Percentiles rank a stretch among this genome's conserved stretches.
These are phyloP conservation scores for Taenaris catops DNA, from an alignment of 2,888 invertebrate genomes.

Conservation along the genomic window DNA sequence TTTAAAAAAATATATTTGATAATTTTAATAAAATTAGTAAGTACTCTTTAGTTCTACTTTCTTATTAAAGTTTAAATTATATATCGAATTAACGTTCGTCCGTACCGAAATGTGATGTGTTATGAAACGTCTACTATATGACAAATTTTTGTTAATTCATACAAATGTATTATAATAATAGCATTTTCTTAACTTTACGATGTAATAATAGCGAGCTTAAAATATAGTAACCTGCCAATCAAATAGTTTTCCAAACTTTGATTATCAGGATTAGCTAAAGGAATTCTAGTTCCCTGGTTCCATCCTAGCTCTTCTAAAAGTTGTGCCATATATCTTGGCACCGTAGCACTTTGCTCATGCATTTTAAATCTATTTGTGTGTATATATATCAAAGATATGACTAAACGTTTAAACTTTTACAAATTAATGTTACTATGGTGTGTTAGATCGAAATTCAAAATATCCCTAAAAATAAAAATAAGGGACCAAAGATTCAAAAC, in stretches of 20 bases:
- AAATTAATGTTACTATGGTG: slow-evolving; percentile 3
- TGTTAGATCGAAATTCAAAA: slow-evolving; percentile 17
- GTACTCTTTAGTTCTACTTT: too few relatives aligned
- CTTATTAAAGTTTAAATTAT: too few relatives aligned
- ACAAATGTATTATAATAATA: too few relatives aligned
- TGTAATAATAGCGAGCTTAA: too few relatives aligned
- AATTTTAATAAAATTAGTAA: too few relatives aligned
- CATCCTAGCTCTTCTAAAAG: slow-evolving; percentile 86
- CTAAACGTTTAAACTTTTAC: slow-evolving; percentile 3
- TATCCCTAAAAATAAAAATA: neutral
- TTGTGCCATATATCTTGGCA: slow-evolving; percentile 77
- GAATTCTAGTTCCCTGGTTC: slow-evolving; percentile 88
- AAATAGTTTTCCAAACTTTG: slow-evolving; percentile 54
- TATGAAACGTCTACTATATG: too few relatives aligned
- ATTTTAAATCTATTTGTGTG: slow-evolving; percentile 27
- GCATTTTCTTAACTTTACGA: too few relatives aligned
- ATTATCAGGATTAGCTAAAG: slow-evolving; percentile 89
- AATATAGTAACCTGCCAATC: slow-evolving; percentile 63
- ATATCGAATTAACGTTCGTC: too few relatives aligned
- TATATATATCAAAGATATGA: slow-evolving; percentile 13
- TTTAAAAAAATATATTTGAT: too few relatives aligned
- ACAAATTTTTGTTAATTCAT: too few relatives aligned
- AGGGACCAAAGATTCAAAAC: neutral
- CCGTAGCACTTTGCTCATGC: slow-evolving; percentile 36
- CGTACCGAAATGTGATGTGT: too few relatives aligned